phyloP scores from a whole-genome alignment of 2,888 invertebrate species.

The Drosophila pegasa region DNA sequence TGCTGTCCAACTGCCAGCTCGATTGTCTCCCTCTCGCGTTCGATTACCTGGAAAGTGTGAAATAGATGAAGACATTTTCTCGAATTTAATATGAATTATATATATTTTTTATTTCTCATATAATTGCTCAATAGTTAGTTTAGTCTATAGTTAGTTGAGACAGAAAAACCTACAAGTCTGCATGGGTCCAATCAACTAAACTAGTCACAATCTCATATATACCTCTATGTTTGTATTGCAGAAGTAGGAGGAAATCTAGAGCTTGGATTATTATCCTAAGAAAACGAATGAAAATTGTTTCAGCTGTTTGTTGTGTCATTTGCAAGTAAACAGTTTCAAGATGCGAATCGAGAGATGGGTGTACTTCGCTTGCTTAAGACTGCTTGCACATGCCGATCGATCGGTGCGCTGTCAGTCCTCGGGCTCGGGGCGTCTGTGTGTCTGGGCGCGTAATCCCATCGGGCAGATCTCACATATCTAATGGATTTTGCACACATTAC shows the following conservation, averaged over 20 bases:
- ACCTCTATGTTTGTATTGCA: neutral
- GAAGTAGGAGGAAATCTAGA: neutral
- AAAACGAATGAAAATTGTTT: neutral
- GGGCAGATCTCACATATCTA: constrained; percentile 72
- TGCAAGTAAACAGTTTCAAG: constrained; percentile 4
- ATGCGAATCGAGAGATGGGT: constrained; percentile 6
- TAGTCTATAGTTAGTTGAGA: too few relatives aligned
- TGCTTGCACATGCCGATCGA: constrained; percentile 21
- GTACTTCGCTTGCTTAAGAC: neutral
- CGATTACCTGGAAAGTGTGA: constrained; percentile 8
- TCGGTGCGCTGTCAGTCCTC: constrained; percentile 5
- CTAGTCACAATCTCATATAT: neutral
- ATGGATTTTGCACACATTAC: constrained; percentile 76
- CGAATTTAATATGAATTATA: neutral
- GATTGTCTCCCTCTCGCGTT: constrained; percentile 1
- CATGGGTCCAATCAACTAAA: too few relatives aligned
- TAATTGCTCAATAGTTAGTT: neutral
- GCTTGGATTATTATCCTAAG: neutral
- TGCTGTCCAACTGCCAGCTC: constrained; percentile 8
- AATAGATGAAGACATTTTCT: constrained; percentile 10
- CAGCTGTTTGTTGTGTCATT: constrained; percentile 17
- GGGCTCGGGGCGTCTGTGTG: constrained; percentile 19
- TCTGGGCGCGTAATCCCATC: constrained; percentile 61
- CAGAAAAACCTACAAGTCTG: too few relatives aligned
- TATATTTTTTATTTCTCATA: neutral